Percentiles rank a stretch among this genome's conserved stretches.
Evolutionary conservation across 2,113 vertebrate genomes (phyloP).

Genomic region (Sciurus niger): DNA sequence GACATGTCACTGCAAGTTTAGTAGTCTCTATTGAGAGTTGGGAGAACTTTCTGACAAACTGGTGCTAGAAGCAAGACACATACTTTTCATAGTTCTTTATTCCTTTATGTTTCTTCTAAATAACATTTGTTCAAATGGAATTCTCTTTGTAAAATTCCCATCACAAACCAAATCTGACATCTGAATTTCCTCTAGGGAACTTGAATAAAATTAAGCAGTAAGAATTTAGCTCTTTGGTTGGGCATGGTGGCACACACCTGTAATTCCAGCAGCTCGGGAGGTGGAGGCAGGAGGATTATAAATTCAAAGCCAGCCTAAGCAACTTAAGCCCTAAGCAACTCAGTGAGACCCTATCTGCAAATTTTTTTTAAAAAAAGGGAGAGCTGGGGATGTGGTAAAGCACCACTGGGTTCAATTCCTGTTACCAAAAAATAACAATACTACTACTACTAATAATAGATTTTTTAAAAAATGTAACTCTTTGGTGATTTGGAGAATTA

Average conservation of each 20-base stretch:
- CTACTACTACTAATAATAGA: too few species aligned
- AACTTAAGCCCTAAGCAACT: too few species aligned
- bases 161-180: background rate
- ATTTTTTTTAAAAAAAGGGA: too few species aligned
- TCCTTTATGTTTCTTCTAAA: slow-evolving; percentile 31
- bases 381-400: too few species aligned
- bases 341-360: too few species aligned
- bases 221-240: background rate
- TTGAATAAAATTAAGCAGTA: slow-evolving; percentile 25
- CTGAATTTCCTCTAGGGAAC: background rate
- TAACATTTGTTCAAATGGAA: background rate
- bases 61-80: background rate
- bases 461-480: too few species aligned
- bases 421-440: too few species aligned
- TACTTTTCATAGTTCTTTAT: background rate
- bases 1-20: slow-evolving; percentile 30
- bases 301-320: too few species aligned
- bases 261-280: too few species aligned
- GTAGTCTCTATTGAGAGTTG: background rate
- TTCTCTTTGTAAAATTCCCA: background rate
- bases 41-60: slow-evolving; percentile 8
- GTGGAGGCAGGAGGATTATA: too few species aligned
- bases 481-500: background rate
- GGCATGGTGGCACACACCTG: too few species aligned
- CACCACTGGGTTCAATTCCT: too few species aligned